Evolutionary conservation across 2,113 vertebrate genomes (phyloP).

Genomic region (Crotophaga sulcirostris): DNA sequence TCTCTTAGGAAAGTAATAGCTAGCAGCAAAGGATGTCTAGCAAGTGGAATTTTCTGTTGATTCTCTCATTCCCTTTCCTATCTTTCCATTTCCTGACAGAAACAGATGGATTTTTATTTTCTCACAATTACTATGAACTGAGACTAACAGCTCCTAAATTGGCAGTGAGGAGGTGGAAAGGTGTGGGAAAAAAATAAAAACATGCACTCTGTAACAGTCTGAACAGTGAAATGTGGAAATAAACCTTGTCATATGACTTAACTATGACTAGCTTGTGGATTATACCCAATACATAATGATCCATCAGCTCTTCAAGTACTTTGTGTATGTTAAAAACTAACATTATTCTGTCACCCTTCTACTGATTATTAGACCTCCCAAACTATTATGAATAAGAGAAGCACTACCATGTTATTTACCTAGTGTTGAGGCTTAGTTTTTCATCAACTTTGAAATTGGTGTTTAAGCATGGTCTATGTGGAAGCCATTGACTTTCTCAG

Average conservation of each 20-base stretch:
- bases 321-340: not conserved
- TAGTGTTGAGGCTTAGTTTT: not conserved
- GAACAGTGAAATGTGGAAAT: constrained; percentile 27
- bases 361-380: not conserved
- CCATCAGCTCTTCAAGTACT: not conserved
- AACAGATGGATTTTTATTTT: constrained; percentile 63
- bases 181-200: constrained; percentile 37
- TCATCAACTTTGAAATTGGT: not conserved
- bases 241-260: constrained; percentile 3
- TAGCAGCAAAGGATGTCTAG: constrained; percentile 32
- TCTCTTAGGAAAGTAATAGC: constrained; percentile 2
- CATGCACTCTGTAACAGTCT: not conserved
- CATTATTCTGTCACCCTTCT: not conserved
- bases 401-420: not conserved
- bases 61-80: constrained; percentile 18
- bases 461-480: not conserved
- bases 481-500: not conserved
- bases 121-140: constrained; percentile 50
- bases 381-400: not conserved
- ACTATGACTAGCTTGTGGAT: not conserved
- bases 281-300: not conserved
- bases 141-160: constrained; percentile 63
- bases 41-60: constrained; percentile 57
- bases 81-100: constrained; percentile 14
- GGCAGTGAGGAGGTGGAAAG: constrained; percentile 56